Percentiles rank a stretch among this genome's conserved stretches.
Conservation (phyloP, 30 jellyfish, hydroid and myxozoan species). For the Catostylus mosaicus region DNA sequence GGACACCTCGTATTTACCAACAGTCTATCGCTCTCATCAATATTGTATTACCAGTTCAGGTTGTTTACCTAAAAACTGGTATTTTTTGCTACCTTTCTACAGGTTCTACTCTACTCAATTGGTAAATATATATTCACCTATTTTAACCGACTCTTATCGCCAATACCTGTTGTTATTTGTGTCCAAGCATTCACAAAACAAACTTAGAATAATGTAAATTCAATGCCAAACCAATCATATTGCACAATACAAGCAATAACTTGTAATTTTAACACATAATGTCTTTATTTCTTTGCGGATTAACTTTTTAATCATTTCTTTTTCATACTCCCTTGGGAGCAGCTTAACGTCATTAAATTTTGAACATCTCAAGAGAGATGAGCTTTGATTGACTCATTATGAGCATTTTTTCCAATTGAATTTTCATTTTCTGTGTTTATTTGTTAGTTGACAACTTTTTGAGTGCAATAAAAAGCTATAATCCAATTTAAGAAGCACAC, state of each 20-base stretch:
- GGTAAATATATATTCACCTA: too few species aligned
- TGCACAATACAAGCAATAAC: too few species aligned
- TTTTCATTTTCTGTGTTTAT: neutral
- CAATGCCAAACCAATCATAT: too few species aligned
- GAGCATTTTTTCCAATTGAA: neutral
- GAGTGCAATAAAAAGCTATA: neutral
- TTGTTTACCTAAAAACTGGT: too few species aligned
- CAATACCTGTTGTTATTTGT: too few species aligned
- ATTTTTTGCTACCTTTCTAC: too few species aligned
- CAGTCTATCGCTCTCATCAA: neutral
- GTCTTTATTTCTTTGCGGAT: conserved; percentile 12
- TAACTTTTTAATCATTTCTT: neutral
- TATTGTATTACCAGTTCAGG: neutral
- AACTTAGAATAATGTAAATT: too few species aligned
- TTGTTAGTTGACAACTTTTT: neutral
- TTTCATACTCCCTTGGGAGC: neutral
- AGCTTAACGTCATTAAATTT: neutral
- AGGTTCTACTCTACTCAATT: too few species aligned
- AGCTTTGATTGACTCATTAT: neutral
- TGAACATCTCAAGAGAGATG: neutral
- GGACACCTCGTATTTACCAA: neutral
- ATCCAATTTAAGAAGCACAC: neutral
- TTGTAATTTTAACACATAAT: too few species aligned
- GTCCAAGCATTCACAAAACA: too few species aligned
- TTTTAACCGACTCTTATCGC: too few species aligned